Evolutionary conservation across 2,113 vertebrate species (phyloP), one percentile per base, ranked within the genome.

Genomic region (Sinocyclocheilus rhinocerous): DNA sequence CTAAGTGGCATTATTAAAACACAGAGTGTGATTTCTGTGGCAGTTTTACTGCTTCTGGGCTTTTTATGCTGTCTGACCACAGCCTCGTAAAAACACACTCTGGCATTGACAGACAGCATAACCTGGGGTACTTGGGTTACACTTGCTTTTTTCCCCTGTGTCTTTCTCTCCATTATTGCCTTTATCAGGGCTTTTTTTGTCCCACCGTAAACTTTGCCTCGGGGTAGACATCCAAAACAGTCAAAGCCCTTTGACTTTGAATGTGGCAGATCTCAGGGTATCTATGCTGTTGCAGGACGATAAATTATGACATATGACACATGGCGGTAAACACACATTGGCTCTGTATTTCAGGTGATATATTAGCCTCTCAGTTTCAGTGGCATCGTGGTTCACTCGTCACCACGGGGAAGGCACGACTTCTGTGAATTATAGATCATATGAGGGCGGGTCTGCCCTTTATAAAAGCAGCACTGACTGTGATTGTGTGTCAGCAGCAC

Each of bases 1-100:
- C 92, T 91, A 90, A 91, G 92, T 95, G 94, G 94, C 93, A 94
- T 95, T 95, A 95, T 94, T 94, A 95, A 95, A 94, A 91, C 88
- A 84, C 69, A 91, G 91, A 93, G 92, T 90, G 91, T 91, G 92
- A 93, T 93, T 93, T 93, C 90, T 92, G 90, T 87, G 92, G 89
- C 92, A 92, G 91, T 94, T 94, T 90, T 93, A 86, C 88, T 87
- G 90, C 93, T 93, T 85, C 87, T 87, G 76, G 90, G 91, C 89
- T 90, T 94, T 95, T 95, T 95, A 95, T 94, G 91, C 92, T 86
- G 92, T 92, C 93, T 92, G 92, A 93, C 93, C 93, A 80, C 92
- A 92, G 91, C 89, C 93, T 95, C 92, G 83, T 95, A 94, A 95
- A 95, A 95, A 91, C 92, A 85, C 89, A 90, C 92, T 92, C 89